Percentiles rank a stretch among this genome's conserved stretches.
These are phyloP conservation scores for Euclidia mi DNA, from an alignment of 2,888 invertebrate species.

Conservation along the genomic window DNA sequence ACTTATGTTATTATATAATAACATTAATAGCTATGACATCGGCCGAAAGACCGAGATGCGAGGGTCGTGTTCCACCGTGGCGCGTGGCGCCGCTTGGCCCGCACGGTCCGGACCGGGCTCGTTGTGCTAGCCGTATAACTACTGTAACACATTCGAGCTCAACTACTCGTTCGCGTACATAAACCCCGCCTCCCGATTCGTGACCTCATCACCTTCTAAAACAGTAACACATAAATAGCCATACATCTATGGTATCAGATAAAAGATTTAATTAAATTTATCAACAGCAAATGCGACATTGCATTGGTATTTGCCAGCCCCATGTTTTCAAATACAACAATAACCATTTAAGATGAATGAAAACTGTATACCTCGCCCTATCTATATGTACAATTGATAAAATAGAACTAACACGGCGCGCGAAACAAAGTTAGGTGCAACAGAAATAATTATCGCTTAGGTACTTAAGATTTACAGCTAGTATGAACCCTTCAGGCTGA, in stretches of 20 bases:
- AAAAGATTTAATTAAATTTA: slow-evolving; percentile 67
- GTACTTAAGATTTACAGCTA: slow-evolving; percentile 84
- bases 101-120: slow-evolving; percentile 32
- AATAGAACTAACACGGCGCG: slow-evolving; percentile 85
- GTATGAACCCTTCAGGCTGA: slow-evolving; percentile 81
- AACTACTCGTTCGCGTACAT: slow-evolving; percentile 26
- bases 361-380: slow-evolving; percentile 84
- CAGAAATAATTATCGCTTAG: slow-evolving; percentile 82
- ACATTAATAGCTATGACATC: slow-evolving; percentile 61
- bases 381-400: slow-evolving; percentile 87
- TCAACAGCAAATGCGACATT: slow-evolving; percentile 78
- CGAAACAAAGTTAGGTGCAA: slow-evolving; percentile 85
- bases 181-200: slow-evolving; percentile 57
- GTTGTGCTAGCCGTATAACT: slow-evolving; percentile 31
- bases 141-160: slow-evolving; percentile 25
- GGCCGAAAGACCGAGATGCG: slow-evolving; percentile 72
- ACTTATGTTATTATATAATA: slow-evolving; percentile 70
- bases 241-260: slow-evolving; percentile 77
- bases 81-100: slow-evolving; percentile 30
- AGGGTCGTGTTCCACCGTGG: slow-evolving; percentile 72
- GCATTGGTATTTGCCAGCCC: slow-evolving; percentile 79
- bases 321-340: slow-evolving; percentile 80
- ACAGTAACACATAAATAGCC: slow-evolving; percentile 79
- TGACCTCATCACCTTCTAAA: slow-evolving; percentile 64
- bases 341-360: slow-evolving; percentile 78